Evolutionary conservation across 2,797 vertebrate genomes (phyloP), one percentile per base, ranked within the genome.

Genomic region (Tokudaia muenninki): DNA sequence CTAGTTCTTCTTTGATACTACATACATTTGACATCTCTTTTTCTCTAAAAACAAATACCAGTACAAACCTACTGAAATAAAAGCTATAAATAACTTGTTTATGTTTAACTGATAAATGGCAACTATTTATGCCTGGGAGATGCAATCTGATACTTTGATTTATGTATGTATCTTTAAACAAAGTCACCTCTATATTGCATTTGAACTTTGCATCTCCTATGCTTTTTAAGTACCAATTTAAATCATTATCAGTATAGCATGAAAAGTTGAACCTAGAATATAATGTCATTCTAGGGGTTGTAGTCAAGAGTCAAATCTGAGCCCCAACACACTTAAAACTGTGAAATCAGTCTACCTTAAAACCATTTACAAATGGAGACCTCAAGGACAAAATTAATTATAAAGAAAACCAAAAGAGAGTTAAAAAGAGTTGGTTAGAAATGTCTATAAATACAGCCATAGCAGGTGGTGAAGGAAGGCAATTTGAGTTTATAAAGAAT

Each of bases 401-500:
- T 78, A 52, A 57, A 57, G 17, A 87, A 84, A 87, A 55, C 59
- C 34, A 77, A 44, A 44, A 44, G 55, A 12, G 50, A 87, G 11
- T 75, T 75, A 24, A 55, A 86, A 65, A 13, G 24, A 86, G 22
- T 31, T 91, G 61, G 41, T 93, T 61, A 55, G 50, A 93, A 95
- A 93, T 31, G 4, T 8, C 80, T 79, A 65, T 22, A 87, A 86
- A 89, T 29, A 52, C 55, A 94, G 67, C 10, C 82, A 37, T n/a
- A 79, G 61, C 93, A 83, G 67, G 81, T 77, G 44, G 79, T 75
- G 34, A 90, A 79, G 72, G 94, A 91, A 74, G 67, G 26, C 22
- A 87, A 55, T 47, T 93, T 59, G 50, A 67, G 14, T 90, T 47
- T 90, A 55, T 47, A 52, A 52, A 79, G 80, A 92, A 24, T 88